These are phyloP conservation scores for Plutella xylostella DNA, from an alignment of 2,888 invertebrate genomes.

Conservation along the genomic window DNA sequence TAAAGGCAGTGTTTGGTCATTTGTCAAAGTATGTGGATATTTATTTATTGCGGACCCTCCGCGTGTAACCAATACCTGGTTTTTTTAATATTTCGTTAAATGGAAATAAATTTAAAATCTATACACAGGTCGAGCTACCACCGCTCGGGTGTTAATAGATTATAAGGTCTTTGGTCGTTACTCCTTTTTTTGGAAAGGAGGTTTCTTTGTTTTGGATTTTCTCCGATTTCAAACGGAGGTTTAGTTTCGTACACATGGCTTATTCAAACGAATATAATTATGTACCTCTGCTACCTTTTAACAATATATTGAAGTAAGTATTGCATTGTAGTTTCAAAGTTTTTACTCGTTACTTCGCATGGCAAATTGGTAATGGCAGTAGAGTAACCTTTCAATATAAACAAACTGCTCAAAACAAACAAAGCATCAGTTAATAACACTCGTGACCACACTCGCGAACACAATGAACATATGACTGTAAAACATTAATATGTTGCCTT, in stretches of 20 bases:
- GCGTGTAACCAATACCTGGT: conserved; percentile 46
- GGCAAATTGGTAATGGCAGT: too few species aligned
- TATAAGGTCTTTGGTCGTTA: conserved; percentile 21
- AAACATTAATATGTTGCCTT: conserved; percentile 11
- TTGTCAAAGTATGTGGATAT: conserved; percentile 60
- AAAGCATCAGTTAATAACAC: neutral
- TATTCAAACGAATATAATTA: too few species aligned
- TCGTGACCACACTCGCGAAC: conserved; percentile 4
- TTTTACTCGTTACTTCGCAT: too few species aligned
- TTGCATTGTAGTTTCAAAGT: too few species aligned
- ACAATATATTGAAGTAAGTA: too few species aligned
- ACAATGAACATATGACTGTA: conserved; percentile 3
- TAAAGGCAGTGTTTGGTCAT: conserved; percentile 60
- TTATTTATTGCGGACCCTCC: conserved; percentile 65
- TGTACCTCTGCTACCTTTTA: too few species aligned
- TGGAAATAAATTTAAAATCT: conserved; percentile 53
- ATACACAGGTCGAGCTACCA: conserved; percentile 43
- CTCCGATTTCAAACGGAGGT: neutral
- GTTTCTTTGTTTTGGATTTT: neutral
- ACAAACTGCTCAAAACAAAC: too few species aligned
- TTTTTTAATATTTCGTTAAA: conserved; percentile 27
- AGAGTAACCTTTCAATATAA: too few species aligned
- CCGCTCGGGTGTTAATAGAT: conserved; percentile 61
- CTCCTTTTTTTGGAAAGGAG: neutral
- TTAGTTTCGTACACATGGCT: too few species aligned